Base-by-base conservation (phyloP, 2,797 vertebrate genomes). In the Todus mexicanus region DNA sequence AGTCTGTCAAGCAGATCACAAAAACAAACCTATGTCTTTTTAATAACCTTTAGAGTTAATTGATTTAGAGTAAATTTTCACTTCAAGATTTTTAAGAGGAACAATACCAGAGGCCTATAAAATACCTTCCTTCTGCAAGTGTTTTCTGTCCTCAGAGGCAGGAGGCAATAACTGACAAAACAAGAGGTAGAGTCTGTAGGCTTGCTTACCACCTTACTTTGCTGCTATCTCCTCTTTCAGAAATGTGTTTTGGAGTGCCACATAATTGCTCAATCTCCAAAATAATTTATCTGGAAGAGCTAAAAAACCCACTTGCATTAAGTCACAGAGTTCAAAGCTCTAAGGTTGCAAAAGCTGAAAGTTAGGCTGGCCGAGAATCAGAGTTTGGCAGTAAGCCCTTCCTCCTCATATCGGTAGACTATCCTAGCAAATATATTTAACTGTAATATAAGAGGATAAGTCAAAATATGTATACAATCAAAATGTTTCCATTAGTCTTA, bases 391-490 rank as follows among this genome's bases (percentile, higher is more conserved):
- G 10, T 23, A 23, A 40, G 17, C 18, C 18, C 9, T 61, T 75
- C 5, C 15, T 8, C 61, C 47, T 85, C 0, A 0, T 13, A 4
- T 21, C 37, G 6, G 18, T 47, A 59, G 59, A 42, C 10, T 59
- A 7, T 22, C 12, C 16, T 21, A 43, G 29, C 29, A 8, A 43
- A 47, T 31, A 2, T n/a, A 83, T 51, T 51, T 59, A 51, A 33
- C 11, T 20, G 10, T 63, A 66, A 48, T 25, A 35, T 10, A 81
- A 64, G 9, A 59, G 17, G 8, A 63, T 51, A 11, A 73, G 27
- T n/a, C 15, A 84, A 91, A 88, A 72, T 33, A 2, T 45, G 15
- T 29, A n/a, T 22, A 56, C 79, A 87, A 82, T 64, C 14, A 16
- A 71, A 40, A 75, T 15, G 5, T 42, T 83, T 59, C 10, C 26